Evolutionary conservation across 2,797 vertebrate species (phyloP).

Genomic region (Sphenopsis melanotis): DNA sequence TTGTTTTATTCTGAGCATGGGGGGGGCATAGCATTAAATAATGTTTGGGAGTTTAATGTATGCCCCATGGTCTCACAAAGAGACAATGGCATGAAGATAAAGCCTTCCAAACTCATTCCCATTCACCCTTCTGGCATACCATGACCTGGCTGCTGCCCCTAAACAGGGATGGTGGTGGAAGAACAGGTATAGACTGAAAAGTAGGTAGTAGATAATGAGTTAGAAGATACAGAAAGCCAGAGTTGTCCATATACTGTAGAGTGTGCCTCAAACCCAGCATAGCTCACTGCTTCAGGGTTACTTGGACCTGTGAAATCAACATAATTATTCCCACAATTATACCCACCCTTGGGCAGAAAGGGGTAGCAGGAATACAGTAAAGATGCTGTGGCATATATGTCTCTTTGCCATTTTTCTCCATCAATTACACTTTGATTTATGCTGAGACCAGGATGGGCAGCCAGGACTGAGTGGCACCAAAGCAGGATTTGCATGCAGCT

Average conservation of each 20-base stretch:
- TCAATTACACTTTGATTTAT: not conserved
- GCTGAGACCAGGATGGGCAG: not conserved
- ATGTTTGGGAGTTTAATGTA: not conserved
- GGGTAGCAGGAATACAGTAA: not conserved
- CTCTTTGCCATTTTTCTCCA: not conserved
- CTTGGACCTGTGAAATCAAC: not conserved
- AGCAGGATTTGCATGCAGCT: not conserved
- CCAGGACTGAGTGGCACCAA: not conserved
- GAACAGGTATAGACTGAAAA: not conserved
- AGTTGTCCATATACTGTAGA: not conserved
- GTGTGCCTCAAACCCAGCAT: not conserved
- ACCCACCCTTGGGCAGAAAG: not conserved
- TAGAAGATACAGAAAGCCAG: not conserved
- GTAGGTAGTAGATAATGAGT: not conserved
- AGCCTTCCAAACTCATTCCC: not conserved
- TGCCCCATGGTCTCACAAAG: not conserved
- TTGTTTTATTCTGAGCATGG: not conserved
- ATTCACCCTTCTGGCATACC: not conserved
- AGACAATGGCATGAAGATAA: not conserved
- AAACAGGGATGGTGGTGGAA: not conserved
- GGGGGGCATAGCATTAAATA: not conserved
- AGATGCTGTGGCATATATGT: not conserved
- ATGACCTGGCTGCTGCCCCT: not conserved
- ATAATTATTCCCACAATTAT: not conserved
- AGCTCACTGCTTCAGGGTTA: not conserved